These are phyloP conservation scores for Misgurnus anguillicaudatus DNA, from an alignment of 2,113 vertebrate species.

Conservation along the genomic window DNA sequence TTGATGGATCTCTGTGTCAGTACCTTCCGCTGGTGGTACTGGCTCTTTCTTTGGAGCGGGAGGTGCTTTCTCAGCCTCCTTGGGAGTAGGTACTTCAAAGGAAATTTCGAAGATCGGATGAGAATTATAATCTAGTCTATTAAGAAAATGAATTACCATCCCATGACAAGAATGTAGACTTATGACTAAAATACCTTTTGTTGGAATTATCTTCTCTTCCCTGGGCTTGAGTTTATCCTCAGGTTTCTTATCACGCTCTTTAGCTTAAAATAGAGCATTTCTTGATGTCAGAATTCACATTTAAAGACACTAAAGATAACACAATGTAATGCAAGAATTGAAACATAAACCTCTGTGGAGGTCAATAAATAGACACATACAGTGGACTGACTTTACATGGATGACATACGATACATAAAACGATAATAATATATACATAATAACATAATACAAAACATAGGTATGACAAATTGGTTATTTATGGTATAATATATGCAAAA, in stretches of 20 bases:
- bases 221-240: slow-evolving; percentile 51
- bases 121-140: slow-evolving; percentile 12
- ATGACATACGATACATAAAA: not conserved
- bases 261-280: slow-evolving; percentile 43
- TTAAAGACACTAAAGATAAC: not conserved
- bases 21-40: slow-evolving; percentile 33
- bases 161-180: slow-evolving; percentile 5
- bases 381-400: not conserved
- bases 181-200: slow-evolving; percentile 59
- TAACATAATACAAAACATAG: no score
- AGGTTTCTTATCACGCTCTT: slow-evolving; percentile 56
- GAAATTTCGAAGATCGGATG: slow-evolving; percentile 14
- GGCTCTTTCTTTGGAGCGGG: slow-evolving; percentile 28
- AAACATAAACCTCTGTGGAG: slow-evolving; percentile 22
- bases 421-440: no score
- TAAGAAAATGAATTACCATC: not conserved
- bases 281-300: slow-evolving; percentile 1
- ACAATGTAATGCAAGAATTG: not conserved
- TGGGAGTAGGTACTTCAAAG: slow-evolving; percentile 35
- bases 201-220: slow-evolving; percentile 49
- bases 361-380: not conserved
- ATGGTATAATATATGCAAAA: not conserved
- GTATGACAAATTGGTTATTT: not conserved
- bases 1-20: not conserved
- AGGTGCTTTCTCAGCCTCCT: slow-evolving; percentile 16